Conservation (phyloP, 2,113 vertebrate genomes). For the Boulengeromyrus knoepffleri region DNA sequence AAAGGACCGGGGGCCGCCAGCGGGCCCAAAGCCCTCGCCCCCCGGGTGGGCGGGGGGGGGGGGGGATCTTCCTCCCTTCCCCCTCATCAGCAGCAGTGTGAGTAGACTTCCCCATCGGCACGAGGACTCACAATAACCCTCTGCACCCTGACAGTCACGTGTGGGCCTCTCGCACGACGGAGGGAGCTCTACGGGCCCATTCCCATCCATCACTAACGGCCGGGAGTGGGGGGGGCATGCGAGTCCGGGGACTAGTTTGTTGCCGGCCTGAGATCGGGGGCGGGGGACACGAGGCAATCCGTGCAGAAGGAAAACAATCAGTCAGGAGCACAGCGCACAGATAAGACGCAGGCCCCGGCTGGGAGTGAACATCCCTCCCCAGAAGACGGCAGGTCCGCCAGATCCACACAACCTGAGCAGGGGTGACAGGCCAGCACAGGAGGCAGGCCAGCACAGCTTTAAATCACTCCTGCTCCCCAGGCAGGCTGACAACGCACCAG, state of each 20-base stretch:
- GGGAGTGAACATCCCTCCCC: background rate
- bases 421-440: background rate
- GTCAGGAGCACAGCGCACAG: background rate
- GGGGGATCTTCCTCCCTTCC: background rate
- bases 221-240: background rate
- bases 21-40: no score
- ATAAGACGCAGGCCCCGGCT: conserved; percentile 13
- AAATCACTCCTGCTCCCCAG: background rate
- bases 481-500: background rate
- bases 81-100: background rate
- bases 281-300: conserved; percentile 1
- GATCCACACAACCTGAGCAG: background rate
- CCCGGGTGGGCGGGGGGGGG: background rate
- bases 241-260: background rate
- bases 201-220: background rate
- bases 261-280: background rate
- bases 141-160: background rate
- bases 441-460: background rate
- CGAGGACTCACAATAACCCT: background rate
- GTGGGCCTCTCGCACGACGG: background rate
- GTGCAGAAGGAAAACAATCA: background rate
- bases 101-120: background rate
- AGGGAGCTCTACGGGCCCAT: background rate
- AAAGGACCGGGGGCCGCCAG: no score
- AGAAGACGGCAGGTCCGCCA: background rate